A percentile compares a stretch with the other conserved stretches of the same genome.
phyloP scores from a whole-genome alignment of 1,140 invertebrate species.

The Belonocnema kinseyi region DNA sequence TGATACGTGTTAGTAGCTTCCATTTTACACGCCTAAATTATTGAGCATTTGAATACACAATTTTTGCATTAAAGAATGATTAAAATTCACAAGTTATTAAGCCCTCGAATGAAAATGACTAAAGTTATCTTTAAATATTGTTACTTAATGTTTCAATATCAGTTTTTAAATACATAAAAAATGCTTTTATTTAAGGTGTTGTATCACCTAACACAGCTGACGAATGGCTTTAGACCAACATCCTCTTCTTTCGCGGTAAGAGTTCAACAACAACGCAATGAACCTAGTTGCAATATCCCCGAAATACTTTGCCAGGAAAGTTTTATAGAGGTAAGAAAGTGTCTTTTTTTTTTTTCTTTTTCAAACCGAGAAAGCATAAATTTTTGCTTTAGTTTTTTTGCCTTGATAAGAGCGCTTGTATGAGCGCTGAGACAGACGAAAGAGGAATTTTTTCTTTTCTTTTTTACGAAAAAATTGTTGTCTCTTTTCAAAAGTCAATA shows the following conservation, averaged over 20 bases:
- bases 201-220: constrained; percentile 71
- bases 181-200: constrained; percentile 63
- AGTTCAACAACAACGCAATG: constrained; percentile 55
- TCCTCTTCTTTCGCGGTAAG: constrained; percentile 56
- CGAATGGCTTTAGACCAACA: constrained; percentile 65
- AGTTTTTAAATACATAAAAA: constrained; percentile 35
- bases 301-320: constrained; percentile 59
- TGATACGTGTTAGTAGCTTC: too few relatives aligned
- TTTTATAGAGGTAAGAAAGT: constrained; percentile 59
- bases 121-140: not conserved
- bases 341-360: not conserved
- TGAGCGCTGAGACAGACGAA: too few relatives aligned
- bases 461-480: too few relatives aligned
- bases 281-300: constrained; percentile 49
- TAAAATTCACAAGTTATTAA: too few relatives aligned
- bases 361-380: too few relatives aligned
- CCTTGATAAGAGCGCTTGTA: too few relatives aligned
- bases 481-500: too few relatives aligned
- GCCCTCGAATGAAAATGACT: not conserved
- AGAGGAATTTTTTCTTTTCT: too few relatives aligned
- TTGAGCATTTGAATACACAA: too few relatives aligned
- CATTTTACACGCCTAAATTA: too few relatives aligned
- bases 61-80: too few relatives aligned
- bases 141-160: constrained; percentile 13
- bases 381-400: too few relatives aligned